A percentile compares a stretch with the other conserved stretches of the same genome.
Evolutionary conservation across 2,888 invertebrate species (phyloP).

Genomic region (Cantharis flavilabris): DNA sequence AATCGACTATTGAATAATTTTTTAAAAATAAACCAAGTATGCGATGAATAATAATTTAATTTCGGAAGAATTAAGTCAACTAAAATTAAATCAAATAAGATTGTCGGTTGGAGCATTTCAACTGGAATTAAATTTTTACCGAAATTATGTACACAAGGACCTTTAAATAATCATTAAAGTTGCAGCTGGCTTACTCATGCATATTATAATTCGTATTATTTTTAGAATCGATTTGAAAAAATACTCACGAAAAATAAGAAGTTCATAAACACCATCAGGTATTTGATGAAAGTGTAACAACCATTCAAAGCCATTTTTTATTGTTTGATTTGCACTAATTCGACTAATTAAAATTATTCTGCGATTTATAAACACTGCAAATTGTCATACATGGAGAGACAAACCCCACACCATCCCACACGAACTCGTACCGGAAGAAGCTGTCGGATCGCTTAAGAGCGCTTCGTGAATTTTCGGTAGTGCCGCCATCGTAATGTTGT

Average conservation of each 20-base stretch:
- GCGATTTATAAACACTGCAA: neutral
- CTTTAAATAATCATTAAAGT: neutral
- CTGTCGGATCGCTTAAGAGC: neutral
- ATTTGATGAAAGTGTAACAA: slow-evolving; percentile 74
- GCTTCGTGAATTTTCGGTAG: neutral
- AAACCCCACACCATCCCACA: neutral
- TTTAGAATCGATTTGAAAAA: neutral
- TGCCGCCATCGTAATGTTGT: neutral
- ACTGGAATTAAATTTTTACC: neutral
- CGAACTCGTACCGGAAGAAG: neutral
- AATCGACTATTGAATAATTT: neutral
- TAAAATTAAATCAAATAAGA: neutral
- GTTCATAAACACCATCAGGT: slow-evolving; percentile 72
- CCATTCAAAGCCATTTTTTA: slow-evolving; percentile 68
- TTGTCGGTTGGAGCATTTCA: neutral
- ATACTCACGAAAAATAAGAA: slow-evolving; percentile 74
- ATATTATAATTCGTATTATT: neutral
- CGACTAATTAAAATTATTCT: neutral
- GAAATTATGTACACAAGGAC: neutral
- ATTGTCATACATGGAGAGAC: slow-evolving; percentile 15
- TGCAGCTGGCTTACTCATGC: neutral
- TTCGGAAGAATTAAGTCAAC: neutral
- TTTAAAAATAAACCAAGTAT: neutral
- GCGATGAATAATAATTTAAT: neutral
- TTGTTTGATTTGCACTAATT: neutral